phyloP scores from a whole-genome alignment of 2,113 vertebrate genomes.

The Choloepus hoffmanni region DNA sequence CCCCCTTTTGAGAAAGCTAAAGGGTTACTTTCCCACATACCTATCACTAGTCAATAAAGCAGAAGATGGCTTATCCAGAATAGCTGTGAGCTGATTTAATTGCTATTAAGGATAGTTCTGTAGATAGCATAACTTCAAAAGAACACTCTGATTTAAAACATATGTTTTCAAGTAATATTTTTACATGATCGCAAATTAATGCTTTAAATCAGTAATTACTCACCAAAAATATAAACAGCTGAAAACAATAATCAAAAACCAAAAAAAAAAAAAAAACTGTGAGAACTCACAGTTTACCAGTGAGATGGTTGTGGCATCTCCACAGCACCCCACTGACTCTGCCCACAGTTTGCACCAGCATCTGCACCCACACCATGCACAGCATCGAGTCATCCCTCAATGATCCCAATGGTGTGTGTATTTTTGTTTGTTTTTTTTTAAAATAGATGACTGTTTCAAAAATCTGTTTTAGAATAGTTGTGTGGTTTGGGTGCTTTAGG shows the following conservation, averaged over 20 bases:
- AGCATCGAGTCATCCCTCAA: neutral
- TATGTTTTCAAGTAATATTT: neutral
- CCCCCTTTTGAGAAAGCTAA: neutral
- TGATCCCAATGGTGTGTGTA: neutral
- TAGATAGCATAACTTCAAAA: constrained; percentile 28
- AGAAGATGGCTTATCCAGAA: neutral
- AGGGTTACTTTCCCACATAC: neutral
- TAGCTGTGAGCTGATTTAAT: constrained; percentile 6
- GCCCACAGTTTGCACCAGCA: neutral
- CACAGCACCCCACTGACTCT: rapidly evolving
- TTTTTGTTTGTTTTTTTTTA: neutral
- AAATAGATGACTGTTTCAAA: neutral
- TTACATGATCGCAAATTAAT: constrained; percentile 46
- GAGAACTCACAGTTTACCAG: neutral
- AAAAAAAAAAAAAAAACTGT: neutral
- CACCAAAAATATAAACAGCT: neutral
- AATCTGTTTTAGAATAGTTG: neutral
- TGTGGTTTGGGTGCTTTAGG: neutral
- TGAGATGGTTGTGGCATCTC: neutral
- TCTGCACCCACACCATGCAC: rapidly evolving
- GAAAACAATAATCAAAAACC: neutral
- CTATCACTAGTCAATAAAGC: neutral
- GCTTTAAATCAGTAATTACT: constrained; percentile 7
- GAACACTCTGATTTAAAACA: constrained; percentile 16
- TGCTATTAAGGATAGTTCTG: neutral